Conservation (phyloP, 2,888 invertebrate species). For the Polydrusus pterygomalis region DNA sequence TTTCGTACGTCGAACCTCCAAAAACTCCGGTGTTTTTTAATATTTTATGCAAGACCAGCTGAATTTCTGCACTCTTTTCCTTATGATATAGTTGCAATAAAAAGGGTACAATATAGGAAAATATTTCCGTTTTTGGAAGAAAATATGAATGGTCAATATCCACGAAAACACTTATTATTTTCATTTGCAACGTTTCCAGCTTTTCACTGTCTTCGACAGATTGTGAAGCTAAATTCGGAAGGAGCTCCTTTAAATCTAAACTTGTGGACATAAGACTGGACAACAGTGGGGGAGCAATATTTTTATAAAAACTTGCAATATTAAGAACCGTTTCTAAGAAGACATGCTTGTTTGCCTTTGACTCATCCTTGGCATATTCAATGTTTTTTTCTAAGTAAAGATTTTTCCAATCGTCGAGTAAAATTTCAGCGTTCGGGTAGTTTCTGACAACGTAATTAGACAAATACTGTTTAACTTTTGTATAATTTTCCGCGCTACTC, state of each 20-base stretch:
- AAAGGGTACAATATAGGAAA: conserved; percentile 60
- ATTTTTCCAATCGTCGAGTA: conserved; percentile 67
- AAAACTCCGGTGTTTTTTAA: conserved; percentile 80
- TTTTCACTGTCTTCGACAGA: conserved; percentile 53
- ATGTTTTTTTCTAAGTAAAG: conserved; percentile 55
- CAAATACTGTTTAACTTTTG: conserved; percentile 57
- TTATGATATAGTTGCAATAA: conserved; percentile 72
- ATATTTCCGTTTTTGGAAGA: conserved; percentile 61
- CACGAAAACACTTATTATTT: conserved; percentile 70
- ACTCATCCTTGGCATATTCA: conserved; percentile 57
- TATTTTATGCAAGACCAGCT: conserved; percentile 72
- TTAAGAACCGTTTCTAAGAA: conserved; percentile 71
- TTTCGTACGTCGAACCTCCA: conserved; percentile 78
- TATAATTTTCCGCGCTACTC: conserved; percentile 55
- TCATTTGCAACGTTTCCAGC: conserved; percentile 66
- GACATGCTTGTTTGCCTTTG: not conserved
- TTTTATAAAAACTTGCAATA: conserved; percentile 75
- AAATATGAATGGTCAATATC: conserved; percentile 68
- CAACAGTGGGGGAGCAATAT: conserved; percentile 74
- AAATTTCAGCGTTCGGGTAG: conserved; percentile 67
- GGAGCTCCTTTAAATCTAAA: conserved; percentile 58
- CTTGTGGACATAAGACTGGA: conserved; percentile 62
- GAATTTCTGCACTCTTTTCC: conserved; percentile 65
- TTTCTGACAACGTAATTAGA: conserved; percentile 62
- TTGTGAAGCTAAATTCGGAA: conserved; percentile 43